A percentile compares a stretch with the other conserved stretches of the same genome.
These are phyloP conservation scores for Coptodon bakossiorum DNA, from an alignment of 2,113 vertebrate genomes.

Conservation along the genomic window DNA sequence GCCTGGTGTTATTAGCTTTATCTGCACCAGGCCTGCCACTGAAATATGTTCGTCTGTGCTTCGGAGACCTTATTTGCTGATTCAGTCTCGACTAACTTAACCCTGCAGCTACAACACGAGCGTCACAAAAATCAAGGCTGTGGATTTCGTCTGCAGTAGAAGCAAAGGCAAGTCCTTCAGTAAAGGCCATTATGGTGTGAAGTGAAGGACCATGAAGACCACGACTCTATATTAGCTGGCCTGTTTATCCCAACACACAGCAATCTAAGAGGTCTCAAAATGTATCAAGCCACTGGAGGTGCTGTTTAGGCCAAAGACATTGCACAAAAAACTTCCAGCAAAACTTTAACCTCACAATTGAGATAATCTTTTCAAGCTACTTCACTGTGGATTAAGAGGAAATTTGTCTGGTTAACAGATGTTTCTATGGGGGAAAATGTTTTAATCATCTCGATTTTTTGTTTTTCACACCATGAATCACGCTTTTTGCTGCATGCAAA, in stretches of 20 bases:
- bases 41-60: slow-evolving; percentile 59
- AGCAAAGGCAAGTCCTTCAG: background rate
- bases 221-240: background rate
- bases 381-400: background rate
- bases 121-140: background rate
- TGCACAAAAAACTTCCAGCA: background rate
- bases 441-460: slow-evolving; percentile 12
- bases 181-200: slow-evolving; percentile 1
- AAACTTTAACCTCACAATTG: slow-evolving; percentile 8
- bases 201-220: background rate
- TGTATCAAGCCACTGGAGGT: background rate
- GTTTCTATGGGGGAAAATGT: background rate
- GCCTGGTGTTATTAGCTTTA: slow-evolving; percentile 65
- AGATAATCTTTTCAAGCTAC: slow-evolving; percentile 2
- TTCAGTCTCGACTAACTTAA: slow-evolving; percentile 52
- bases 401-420: slow-evolving; percentile 35
- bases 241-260: background rate
- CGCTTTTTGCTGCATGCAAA: background rate
- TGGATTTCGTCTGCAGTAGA: background rate
- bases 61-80: slow-evolving; percentile 39
- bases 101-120: slow-evolving; percentile 8
- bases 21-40: slow-evolving; percentile 63
- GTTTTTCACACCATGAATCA: slow-evolving; percentile 16
- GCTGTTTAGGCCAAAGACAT: background rate
- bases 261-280: background rate